These are phyloP conservation scores for Phymastichus coffea DNA, from an alignment of 1,140 invertebrate genomes.

Conservation along the genomic window DNA sequence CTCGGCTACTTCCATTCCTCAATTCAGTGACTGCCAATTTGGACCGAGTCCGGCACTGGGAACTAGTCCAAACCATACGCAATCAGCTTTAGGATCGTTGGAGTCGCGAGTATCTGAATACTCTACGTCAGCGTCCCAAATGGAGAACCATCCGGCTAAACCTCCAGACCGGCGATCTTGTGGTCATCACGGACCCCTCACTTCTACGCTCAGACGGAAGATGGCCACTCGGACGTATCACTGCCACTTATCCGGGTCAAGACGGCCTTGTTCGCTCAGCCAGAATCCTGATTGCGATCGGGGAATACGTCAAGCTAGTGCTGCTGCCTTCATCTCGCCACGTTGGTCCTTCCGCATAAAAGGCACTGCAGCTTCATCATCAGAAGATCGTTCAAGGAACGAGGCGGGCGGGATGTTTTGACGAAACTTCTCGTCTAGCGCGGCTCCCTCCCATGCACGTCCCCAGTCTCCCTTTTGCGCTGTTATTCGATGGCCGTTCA, in stretches of 20 bases:
- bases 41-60: background rate
- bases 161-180: background rate
- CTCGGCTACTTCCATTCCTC: too few species aligned
- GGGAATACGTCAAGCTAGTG: background rate
- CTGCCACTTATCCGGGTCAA: background rate
- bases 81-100: background rate
- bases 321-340: background rate
- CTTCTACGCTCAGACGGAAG: background rate
- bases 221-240: background rate
- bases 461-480: too few species aligned
- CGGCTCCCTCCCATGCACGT: too few species aligned
- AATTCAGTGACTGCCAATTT: too few species aligned
- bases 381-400: background rate
- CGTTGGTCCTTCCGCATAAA: background rate
- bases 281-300: background rate
- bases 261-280: background rate
- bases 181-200: background rate
- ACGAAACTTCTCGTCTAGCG: too few species aligned
- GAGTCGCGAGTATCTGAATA: background rate
- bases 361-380: background rate
- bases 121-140: background rate
- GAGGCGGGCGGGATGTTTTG: background rate
- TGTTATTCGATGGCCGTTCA: too few species aligned
- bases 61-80: background rate
- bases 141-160: background rate